Evolutionary conservation across 2,797 vertebrate species (phyloP), one percentile per base, ranked within the genome.

Genomic region (Hybognathus amarus): DNA sequence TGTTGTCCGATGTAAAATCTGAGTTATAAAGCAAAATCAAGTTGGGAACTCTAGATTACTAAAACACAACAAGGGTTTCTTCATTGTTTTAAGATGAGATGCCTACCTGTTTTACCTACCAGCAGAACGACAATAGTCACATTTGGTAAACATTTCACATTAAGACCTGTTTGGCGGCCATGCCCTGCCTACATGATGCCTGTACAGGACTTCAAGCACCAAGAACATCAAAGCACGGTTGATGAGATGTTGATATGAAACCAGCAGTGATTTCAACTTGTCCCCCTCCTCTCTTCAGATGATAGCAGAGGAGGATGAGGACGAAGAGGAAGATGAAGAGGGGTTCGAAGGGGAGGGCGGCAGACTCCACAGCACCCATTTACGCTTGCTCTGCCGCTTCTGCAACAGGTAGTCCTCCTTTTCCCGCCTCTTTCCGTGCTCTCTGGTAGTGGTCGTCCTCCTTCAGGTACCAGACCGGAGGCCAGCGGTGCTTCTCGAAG

Each of bases 381-480:
- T 92, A 66, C 90, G 90, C 83, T 92, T 93, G 7, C 89, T 87
- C 71, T 91, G 91, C 87, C 93, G 91, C 54, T 94, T 94, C 80
- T 91, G 93, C 50, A 91, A 86, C 24, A 90, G 84, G 77, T 92
- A 91, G 83, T 94, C 92, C 87, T 94, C 93, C 0, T 89, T 88
- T 66, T 92, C 91, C 0, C 93, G 89, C 87, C 87, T 94, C 94
- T 87, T 92, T 94, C 86, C 88, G 88, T 22, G 90, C 89, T 85
- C 93, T 93, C 87, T 90, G 89, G 89, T 93, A 95, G 77, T 92
- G 91, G 40, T 95, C 94, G 63, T 95, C 94, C 87, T 94, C 94
- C 88, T 94, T 94, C 83, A 94, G 92, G 88, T 92, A 95, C 94
- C 94, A 95, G 42, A 95, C 87, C 0, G 94, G 94, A 0, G 94